phyloP scores from a whole-genome alignment of 2,888 invertebrate species.

The Microchrysa polita region DNA sequence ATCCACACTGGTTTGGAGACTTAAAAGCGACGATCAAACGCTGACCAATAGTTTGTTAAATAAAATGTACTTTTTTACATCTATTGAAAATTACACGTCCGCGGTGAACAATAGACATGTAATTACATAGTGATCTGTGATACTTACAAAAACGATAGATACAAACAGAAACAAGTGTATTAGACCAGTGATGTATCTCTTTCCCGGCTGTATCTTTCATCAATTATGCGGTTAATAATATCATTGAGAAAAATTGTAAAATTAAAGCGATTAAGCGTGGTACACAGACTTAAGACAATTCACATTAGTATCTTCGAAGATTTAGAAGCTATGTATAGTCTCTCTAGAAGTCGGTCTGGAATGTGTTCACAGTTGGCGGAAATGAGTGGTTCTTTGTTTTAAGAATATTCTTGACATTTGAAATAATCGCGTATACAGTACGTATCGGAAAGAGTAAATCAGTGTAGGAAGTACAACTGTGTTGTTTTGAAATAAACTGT shows the following conservation, averaged over 20 bases:
- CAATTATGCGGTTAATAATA: constrained; percentile 14
- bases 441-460: background rate
- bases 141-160: background rate
- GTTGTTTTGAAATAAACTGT: background rate
- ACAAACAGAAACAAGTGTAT: background rate
- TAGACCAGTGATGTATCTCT: constrained; percentile 1
- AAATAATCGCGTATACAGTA: background rate
- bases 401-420: background rate
- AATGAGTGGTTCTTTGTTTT: constrained; percentile 7
- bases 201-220: background rate
- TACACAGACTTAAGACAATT: constrained; percentile 17
- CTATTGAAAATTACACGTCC: too few species aligned
- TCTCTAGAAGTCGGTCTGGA: constrained; percentile 11
- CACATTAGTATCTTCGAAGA: background rate
- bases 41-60: too few species aligned
- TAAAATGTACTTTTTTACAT: too few species aligned
- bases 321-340: constrained; percentile 1
- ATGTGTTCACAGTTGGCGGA: constrained; percentile 22
- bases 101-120: too few species aligned
- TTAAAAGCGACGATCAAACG: too few species aligned
- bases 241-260: constrained; percentile 18
- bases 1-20: too few species aligned
- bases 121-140: too few species aligned
- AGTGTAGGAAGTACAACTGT: background rate
- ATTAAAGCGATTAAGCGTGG: constrained; percentile 32